Conservation (phyloP, 2,888 invertebrate genomes). For the Andrena camellia region DNA sequence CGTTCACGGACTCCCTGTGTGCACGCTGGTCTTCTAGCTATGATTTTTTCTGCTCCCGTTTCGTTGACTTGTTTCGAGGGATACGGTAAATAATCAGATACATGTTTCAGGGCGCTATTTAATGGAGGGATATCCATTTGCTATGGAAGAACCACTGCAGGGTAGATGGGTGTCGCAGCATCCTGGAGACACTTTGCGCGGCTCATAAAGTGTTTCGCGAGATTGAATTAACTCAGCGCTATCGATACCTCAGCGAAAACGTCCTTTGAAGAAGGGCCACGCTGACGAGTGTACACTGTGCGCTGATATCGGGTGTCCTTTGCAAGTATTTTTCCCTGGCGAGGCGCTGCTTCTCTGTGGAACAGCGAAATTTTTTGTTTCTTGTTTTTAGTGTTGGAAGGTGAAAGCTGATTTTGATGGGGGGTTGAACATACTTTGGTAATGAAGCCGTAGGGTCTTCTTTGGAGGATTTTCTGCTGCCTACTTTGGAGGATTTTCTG, state of each 20-base stretch:
- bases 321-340: neutral
- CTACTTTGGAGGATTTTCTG: too few species aligned
- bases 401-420: too few species aligned
- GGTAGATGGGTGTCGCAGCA: constrained; percentile 27
- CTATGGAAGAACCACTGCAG: constrained; percentile 38
- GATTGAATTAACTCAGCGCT: constrained; percentile 61
- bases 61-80: neutral
- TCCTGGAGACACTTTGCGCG: constrained; percentile 46
- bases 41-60: neutral
- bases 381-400: neutral
- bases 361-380: constrained; percentile 3
- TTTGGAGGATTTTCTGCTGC: too few species aligned
- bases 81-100: neutral
- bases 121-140: neutral
- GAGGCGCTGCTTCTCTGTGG: neutral
- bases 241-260: constrained; percentile 52
- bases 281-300: neutral
- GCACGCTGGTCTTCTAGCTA: neutral
- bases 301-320: constrained; percentile 8
- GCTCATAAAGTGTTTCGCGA: constrained; percentile 59
- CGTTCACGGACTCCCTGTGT: too few species aligned
- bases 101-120: neutral
- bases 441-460: too few species aligned
- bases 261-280: constrained; percentile 42
- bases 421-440: too few species aligned